Base-by-base conservation (phyloP, 2,888 invertebrate genomes). In the Bhutanitis thaidina region DNA sequence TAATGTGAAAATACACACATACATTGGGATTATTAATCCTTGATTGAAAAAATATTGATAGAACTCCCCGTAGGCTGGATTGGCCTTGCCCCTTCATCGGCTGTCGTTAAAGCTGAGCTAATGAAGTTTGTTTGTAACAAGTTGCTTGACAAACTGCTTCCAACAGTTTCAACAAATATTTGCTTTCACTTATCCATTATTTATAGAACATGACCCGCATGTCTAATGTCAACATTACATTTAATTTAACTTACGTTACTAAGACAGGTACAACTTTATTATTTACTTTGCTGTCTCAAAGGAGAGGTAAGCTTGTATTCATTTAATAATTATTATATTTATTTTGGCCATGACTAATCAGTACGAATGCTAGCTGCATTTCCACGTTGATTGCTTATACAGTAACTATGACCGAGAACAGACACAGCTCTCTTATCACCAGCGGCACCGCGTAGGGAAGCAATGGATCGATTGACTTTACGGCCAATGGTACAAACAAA, bases 71-170 rank as follows among this genome's bases (percentile, higher is more conserved):
- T 14, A 20, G 35, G 1, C 7, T 41, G 16, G n/a, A 43, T 36
- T 30, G 25, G 34, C 27, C 9, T 27, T 34, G 27, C 9, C 35
- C 34, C 44, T 44, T 14, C 39, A 32, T 12, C 16, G 34, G 44
- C 13, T 45, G 40, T 46, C 40, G 36, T 45, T 40, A 51, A 51
- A 50, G 29, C 30, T 13, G 39, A 29, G 30, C 32, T 52, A 52
- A 52, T 43, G 46, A 52, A 52, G 41, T 46, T 46, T 30, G 37
- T 43, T 49, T 29, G 30, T 14, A 50, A 49, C 49, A 41, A 41
- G 45, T 51, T 29, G 32, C 10, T 37, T 30, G 44, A 30, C 27
- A 43, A 43, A 37, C 43, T 34, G 12, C 34, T 44, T 20, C 20
- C 13, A 27, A 36, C 37, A 16, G 20, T 40, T 48, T 15, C 8